A percentile compares a stretch with the other conserved stretches of the same genome.
These are phyloP conservation scores for Caiman crocodilus DNA, from an alignment of 2,797 vertebrate species.

Conservation along the genomic window DNA sequence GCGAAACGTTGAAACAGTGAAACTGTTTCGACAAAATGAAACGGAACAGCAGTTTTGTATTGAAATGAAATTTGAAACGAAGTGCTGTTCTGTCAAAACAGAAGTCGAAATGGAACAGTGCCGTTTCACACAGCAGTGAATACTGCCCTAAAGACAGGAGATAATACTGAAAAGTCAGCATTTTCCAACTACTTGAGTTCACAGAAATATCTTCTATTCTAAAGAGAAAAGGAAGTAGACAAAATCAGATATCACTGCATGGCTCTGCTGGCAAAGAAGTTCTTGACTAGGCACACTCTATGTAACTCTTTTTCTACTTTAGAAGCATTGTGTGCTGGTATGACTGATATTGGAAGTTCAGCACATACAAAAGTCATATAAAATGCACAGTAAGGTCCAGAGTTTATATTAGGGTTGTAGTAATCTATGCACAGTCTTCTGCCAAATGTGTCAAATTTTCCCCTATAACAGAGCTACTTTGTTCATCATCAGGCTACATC, in stretches of 20 bases:
- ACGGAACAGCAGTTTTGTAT: too few species aligned
- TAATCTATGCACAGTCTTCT: slow-evolving; percentile 38
- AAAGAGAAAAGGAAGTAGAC: not conserved
- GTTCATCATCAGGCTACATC: slow-evolving; percentile 51
- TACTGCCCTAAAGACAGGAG: not conserved
- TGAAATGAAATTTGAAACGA: too few species aligned
- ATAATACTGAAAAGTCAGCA: not conserved
- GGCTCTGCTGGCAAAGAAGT: not conserved
- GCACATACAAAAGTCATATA: slow-evolving; percentile 43
- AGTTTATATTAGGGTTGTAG: slow-evolving; percentile 32
- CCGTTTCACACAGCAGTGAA: too few species aligned
- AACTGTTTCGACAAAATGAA: too few species aligned
- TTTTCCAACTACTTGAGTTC: not conserved
- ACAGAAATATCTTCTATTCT: not conserved
- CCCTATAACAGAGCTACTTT: slow-evolving; percentile 54
- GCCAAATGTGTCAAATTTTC: slow-evolving; percentile 68
- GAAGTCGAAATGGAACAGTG: too few species aligned
- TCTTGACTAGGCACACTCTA: not conserved
- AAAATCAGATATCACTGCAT: not conserved
- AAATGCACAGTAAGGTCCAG: slow-evolving; percentile 52
- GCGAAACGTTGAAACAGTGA: too few species aligned
- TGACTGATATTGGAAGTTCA: slow-evolving; percentile 30
- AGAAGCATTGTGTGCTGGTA: slow-evolving; percentile 32
- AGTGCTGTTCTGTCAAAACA: not conserved
- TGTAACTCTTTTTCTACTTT: slow-evolving; percentile 24